Base-by-base conservation (phyloP, 2,888 invertebrate genomes). In the Trissolcus japonicus region DNA sequence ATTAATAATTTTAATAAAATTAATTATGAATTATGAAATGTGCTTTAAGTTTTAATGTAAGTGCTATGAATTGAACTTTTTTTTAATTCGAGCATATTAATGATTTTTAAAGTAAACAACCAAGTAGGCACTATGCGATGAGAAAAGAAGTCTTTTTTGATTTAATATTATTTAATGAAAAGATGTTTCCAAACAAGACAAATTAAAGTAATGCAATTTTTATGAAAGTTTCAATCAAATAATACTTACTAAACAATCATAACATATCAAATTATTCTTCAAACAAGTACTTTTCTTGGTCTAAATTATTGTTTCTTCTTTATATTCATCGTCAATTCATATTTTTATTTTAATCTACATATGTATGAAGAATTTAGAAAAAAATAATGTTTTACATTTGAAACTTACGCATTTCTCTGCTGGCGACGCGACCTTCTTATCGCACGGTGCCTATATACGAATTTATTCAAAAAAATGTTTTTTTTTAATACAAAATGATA, bases 381-480 rank as follows among this genome's bases (percentile, higher is more conserved):
- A 41, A 62, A 53, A 53, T 51, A 62, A 63, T 25, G 21, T 43
- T 63, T 63, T 63, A 29, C 63, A 13, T 63, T 54, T 53, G 4
- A 50, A 55, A 66, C 66, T 66, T 66, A 66, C 66, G 50, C 17
- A 66, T 46, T 6, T 50, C 66, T 66, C 54, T 50, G 56, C 56
- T 50, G 35, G 19, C 29, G 66, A 46, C 57, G 56, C 7, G 0
- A 40, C 50, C 29, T 40, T 66, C 48, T 56, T 66, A 66, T 50
- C 50, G 66, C 56, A 66, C 17, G 50, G 66, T 56, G 66, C 67
- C 67, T 59, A 59, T 59, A 67, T 53, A 51, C 29, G 51, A 57
- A 59, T 67, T 59, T 67, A 53, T 59, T 59, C 0, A 67, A 67
- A 48, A 57, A 59, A 51, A 43, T 59, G 35, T 53, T 19, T 19